phyloP scores from a whole-genome alignment of 2,797 vertebrate genomes.

The Macropus fuliginosus region DNA sequence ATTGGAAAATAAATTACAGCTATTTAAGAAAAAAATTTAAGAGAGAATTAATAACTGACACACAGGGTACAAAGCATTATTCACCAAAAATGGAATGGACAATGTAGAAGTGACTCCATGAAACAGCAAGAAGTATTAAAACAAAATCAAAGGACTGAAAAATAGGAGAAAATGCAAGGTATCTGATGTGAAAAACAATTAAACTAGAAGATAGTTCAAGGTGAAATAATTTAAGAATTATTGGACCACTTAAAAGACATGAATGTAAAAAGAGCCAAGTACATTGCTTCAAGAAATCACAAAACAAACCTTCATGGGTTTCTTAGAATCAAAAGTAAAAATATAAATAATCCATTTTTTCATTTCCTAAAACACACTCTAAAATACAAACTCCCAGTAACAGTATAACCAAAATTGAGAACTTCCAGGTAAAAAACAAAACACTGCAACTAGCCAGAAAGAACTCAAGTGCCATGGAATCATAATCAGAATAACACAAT shows the following conservation, averaged over 20 bases:
- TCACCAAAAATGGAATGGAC: slow-evolving; percentile 6
- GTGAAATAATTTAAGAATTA: background rate
- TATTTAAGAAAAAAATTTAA: background rate
- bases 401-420: background rate
- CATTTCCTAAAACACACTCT: background rate
- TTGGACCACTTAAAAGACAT: background rate
- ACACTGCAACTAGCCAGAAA: background rate
- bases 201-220: background rate
- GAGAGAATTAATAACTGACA: background rate
- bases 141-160: background rate
- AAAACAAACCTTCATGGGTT: background rate
- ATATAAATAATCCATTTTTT: background rate
- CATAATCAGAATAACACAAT: background rate
- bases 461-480: background rate
- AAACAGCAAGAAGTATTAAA: background rate
- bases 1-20: background rate
- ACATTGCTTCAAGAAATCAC: background rate
- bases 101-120: background rate
- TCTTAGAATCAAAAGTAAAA: background rate
- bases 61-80: background rate
- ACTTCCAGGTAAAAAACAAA: background rate
- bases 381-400: background rate
- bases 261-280: background rate
- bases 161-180: slow-evolving; percentile 2
- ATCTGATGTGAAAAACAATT: slow-evolving; percentile 12